Evolutionary conservation across 2,113 vertebrate species (phyloP).

Genomic region (Dicerorhinus sumatrensis): DNA sequence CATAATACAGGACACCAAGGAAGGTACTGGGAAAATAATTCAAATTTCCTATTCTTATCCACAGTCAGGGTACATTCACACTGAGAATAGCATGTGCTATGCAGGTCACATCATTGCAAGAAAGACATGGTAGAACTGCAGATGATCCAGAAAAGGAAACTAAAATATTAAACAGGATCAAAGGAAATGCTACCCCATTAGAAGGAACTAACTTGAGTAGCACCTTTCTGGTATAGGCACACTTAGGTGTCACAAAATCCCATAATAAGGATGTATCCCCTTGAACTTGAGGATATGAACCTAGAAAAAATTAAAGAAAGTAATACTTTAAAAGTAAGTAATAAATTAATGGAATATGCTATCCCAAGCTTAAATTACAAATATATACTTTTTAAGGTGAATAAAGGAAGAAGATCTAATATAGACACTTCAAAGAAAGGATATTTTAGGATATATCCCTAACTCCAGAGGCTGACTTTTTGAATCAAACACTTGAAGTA

Average conservation of each 20-base stretch:
- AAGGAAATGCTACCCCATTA: constrained; percentile 39
- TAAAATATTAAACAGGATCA: constrained; percentile 5
- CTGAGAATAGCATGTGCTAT: background rate
- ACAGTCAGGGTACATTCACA: background rate
- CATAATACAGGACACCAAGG: background rate
- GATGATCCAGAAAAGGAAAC: constrained; percentile 11
- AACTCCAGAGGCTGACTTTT: constrained; percentile 10
- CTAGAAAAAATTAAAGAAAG: constrained; percentile 2
- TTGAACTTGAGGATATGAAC: constrained; percentile 7
- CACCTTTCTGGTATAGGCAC: background rate
- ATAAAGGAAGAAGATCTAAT: background rate
- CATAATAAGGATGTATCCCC: background rate
- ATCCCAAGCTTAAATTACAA: constrained; percentile 12
- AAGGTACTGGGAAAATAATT: constrained; percentile 18
- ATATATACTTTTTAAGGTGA: background rate
- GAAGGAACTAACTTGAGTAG: background rate
- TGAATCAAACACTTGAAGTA: background rate
- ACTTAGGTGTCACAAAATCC: background rate
- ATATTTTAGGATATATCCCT: background rate
- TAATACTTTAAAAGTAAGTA: background rate
- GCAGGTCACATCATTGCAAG: background rate
- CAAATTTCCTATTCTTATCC: background rate
- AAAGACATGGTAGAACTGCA: background rate
- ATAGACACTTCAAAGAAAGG: background rate
- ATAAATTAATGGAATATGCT: background rate